Evolutionary conservation across 2,888 invertebrate genomes (phyloP).

Genomic region (Catocala sponsa): DNA sequence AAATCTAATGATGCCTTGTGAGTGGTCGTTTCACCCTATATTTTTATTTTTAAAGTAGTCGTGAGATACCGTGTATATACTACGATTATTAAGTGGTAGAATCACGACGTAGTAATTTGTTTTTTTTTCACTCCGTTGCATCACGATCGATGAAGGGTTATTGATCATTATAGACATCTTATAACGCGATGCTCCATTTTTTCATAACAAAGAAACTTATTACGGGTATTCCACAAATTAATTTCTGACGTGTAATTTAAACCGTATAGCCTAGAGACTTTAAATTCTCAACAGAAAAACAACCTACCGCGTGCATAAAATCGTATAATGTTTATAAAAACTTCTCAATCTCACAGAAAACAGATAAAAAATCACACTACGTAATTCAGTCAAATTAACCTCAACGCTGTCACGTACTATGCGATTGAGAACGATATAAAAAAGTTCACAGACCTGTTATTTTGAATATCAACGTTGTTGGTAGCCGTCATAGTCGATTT

Average conservation of each 20-base stretch:
- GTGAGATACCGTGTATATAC: conserved; percentile 81
- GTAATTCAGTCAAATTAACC: conserved; percentile 76
- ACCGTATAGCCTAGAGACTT: conserved; percentile 52
- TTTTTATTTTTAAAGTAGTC: conserved; percentile 84
- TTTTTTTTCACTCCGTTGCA: conserved; percentile 68
- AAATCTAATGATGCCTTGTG: conserved; percentile 24
- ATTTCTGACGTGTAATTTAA: conserved; percentile 60
- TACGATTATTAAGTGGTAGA: conserved; percentile 86
- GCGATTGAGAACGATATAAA: conserved; percentile 57
- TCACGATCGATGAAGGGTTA: conserved; percentile 81
- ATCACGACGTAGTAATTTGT: conserved; percentile 78
- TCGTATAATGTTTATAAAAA: conserved; percentile 66
- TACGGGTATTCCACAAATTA: conserved; percentile 68
- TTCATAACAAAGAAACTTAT: conserved; percentile 67
- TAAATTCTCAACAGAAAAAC: conserved; percentile 51
- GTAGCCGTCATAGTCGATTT: conserved; percentile 38
- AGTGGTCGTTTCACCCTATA: conserved; percentile 49
- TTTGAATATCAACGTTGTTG: conserved; percentile 41
- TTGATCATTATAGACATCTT: conserved; percentile 83
- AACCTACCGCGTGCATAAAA: conserved; percentile 79
- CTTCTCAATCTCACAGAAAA: conserved; percentile 48
- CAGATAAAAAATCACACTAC: conserved; percentile 62
- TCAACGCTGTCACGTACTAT: conserved; percentile 76
- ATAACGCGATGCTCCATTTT: conserved; percentile 67
- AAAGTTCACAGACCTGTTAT: conserved; percentile 57